Conservation (phyloP, 2,797 vertebrate genomes). For the Capromys pilorides region DNA sequence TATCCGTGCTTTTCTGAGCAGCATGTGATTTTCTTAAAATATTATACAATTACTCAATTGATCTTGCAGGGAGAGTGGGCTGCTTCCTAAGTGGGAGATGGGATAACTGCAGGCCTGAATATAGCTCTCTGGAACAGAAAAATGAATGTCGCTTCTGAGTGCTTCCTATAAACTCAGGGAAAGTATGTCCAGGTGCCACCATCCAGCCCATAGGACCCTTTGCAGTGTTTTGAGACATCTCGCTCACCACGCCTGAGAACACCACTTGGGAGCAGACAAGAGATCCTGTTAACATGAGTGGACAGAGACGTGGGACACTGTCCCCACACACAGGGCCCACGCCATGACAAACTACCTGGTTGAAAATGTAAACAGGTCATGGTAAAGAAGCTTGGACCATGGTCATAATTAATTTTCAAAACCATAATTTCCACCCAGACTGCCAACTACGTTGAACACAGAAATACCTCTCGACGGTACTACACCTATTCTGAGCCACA, state of each 20-base stretch:
- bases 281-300: background rate
- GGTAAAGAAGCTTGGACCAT: background rate
- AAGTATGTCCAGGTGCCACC: background rate
- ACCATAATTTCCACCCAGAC: background rate
- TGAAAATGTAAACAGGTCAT: background rate
- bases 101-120: background rate
- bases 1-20: background rate
- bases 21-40: background rate
- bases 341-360: background rate
- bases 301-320: background rate
- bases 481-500: background rate
- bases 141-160: background rate
- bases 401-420: conserved; percentile 19
- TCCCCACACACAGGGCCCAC: background rate
- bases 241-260: background rate
- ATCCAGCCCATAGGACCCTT: background rate
- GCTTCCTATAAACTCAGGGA: conserved; percentile 9
- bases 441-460: background rate
- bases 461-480: background rate
- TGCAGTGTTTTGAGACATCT: background rate
- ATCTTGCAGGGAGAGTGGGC: background rate
- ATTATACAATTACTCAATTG: background rate
- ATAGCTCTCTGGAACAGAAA: conserved; percentile 19
- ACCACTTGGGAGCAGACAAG: rapidly evolving
- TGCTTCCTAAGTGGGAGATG: background rate